A percentile compares a stretch with the other conserved stretches of the same genome.
Evolutionary conservation across 2,113 vertebrate genomes (phyloP).

Genomic region (Laterallus jamaicensis): DNA sequence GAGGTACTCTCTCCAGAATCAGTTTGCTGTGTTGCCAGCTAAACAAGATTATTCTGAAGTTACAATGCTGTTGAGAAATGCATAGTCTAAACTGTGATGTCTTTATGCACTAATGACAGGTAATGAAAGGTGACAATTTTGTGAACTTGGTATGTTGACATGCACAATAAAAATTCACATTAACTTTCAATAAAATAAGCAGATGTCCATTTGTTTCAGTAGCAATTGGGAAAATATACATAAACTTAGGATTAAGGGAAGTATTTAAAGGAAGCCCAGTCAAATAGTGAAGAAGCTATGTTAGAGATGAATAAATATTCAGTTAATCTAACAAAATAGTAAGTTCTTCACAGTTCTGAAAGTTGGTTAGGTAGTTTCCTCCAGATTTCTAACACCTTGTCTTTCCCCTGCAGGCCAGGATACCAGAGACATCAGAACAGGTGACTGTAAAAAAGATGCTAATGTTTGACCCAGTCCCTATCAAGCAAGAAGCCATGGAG

Average conservation of each 20-base stretch:
- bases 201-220: not conserved
- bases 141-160: not conserved
- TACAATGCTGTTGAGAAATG: not conserved
- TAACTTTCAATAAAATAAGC: not conserved
- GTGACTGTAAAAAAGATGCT: constrained; percentile 85
- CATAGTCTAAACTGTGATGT: not conserved
- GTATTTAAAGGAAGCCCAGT: not conserved
- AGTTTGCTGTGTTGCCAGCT: not conserved
- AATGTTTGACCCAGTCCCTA: constrained; percentile 93
- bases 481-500: constrained; percentile 92
- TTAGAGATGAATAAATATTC: not conserved
- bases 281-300: not conserved
- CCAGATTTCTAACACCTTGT: not conserved
- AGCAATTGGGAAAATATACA: not conserved
- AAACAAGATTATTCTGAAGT: not conserved
- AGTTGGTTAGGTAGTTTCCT: not conserved
- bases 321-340: not conserved
- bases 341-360: not conserved
- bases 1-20: not conserved
- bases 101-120: not conserved
- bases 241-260: not conserved
- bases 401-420: constrained; percentile 29
- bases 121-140: not conserved
- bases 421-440: constrained; percentile 45
- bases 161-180: not conserved